Percentiles rank a stretch among this genome's conserved stretches.
phyloP scores from a whole-genome alignment of 2,888 invertebrate genomes.

The Homarus gammarus region DNA sequence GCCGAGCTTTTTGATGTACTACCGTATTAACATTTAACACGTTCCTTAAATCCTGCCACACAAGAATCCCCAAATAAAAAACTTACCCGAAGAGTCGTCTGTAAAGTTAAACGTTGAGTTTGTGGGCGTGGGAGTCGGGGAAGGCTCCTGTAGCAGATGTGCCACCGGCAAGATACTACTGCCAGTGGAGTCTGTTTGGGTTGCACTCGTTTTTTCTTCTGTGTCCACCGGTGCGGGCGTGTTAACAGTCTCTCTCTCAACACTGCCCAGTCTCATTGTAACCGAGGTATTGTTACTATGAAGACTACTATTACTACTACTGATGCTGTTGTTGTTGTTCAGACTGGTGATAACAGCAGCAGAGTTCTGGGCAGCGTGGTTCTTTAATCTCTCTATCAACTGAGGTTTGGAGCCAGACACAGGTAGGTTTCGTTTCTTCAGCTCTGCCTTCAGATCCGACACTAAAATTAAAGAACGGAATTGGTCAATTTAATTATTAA shows the following conservation, averaged over 20 bases:
- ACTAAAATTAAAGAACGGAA: conserved; percentile 81
- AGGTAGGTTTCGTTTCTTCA: conserved; percentile 94
- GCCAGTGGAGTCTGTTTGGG: conserved; percentile 17
- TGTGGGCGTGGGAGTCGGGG: conserved; percentile 39
- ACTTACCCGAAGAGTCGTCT: conserved; percentile 58
- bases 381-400: conserved; percentile 89
- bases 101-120: conserved; percentile 46
- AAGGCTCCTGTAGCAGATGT: conserved; percentile 34
- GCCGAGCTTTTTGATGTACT: too few species aligned
- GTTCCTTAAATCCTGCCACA: too few species aligned
- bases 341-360: neutral
- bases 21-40: too few species aligned
- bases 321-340: conserved; percentile 30
- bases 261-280: conserved; percentile 38
- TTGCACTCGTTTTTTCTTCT: conserved; percentile 16
- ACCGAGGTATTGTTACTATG: conserved; percentile 7
- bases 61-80: neutral
- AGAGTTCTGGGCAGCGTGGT: conserved; percentile 33
- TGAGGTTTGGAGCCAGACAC: conserved; percentile 98
- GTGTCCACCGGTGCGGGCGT: neutral
- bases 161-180: neutral
- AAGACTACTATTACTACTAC: neutral
- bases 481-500: neutral
- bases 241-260: conserved; percentile 39
- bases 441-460: conserved; percentile 94